phyloP scores from a whole-genome alignment of 2,888 invertebrate genomes.

The Diogma glabrata region DNA sequence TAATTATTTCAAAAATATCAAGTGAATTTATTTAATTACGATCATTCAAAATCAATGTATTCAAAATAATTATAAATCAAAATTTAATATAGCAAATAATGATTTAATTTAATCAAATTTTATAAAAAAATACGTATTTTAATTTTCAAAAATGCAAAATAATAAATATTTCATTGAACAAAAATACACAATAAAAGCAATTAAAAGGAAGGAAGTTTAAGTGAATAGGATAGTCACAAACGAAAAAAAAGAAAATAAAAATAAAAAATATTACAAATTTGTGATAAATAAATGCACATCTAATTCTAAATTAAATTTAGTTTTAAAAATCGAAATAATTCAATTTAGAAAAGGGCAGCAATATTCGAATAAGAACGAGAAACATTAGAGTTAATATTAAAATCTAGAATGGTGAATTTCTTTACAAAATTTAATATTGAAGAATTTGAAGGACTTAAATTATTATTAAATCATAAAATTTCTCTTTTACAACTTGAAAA shows the following conservation, averaged over 20 bases:
- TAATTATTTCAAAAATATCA: conserved; percentile 12
- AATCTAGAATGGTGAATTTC: too few relatives aligned
- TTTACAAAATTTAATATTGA: too few relatives aligned
- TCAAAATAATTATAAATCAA: background rate
- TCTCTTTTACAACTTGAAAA: too few relatives aligned
- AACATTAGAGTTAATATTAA: too few relatives aligned
- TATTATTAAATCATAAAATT: too few relatives aligned
- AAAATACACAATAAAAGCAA: background rate
- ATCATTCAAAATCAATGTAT: background rate
- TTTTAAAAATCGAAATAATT: too few relatives aligned
- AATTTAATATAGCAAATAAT: conserved; percentile 7
- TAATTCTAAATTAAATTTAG: conserved; percentile 9
- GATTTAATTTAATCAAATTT: conserved; percentile 9
- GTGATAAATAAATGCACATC: conserved; percentile 2
- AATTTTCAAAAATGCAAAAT: background rate
- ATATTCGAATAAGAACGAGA: too few relatives aligned
- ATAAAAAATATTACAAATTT: conserved; percentile 5
- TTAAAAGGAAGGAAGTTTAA: background rate
- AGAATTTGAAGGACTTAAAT: too few relatives aligned
- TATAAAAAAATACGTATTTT: background rate
- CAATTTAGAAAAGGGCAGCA: too few relatives aligned
- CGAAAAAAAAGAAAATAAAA: conserved; percentile 5
- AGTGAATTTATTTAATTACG: too few relatives aligned
- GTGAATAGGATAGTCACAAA: background rate
- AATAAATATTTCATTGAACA: background rate